Percentiles rank a stretch among this genome's conserved stretches.
Evolutionary conservation across 2,113 vertebrate species (phyloP).

Genomic region (Anseranas semipalmata): DNA sequence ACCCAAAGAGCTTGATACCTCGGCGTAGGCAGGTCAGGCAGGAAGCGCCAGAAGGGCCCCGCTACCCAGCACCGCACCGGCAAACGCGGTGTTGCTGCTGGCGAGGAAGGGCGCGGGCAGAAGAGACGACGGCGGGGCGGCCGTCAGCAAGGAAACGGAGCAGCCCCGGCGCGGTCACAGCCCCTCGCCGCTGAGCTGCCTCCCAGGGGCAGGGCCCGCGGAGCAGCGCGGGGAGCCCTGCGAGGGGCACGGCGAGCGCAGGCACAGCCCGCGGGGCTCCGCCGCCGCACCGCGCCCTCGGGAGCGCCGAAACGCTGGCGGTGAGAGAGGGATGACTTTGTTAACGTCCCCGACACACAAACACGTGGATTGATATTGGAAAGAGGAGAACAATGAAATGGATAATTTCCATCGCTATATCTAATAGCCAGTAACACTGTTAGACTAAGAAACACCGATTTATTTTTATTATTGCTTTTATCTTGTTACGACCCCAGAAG

Average conservation of each 20-base stretch:
- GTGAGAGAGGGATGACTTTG: rapidly evolving
- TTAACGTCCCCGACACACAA: rapidly evolving
- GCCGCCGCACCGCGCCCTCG: no score
- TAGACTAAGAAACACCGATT: neutral
- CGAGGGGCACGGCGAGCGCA: no score
- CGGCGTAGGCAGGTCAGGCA: neutral
- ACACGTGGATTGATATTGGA: rapidly evolving
- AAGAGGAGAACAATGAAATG: neutral
- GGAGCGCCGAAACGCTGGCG: neutral
- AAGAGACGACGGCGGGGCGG: rapidly evolving
- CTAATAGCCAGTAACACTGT: neutral
- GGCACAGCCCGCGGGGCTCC: no score
- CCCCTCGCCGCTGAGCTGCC: neutral
- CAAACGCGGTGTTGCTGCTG: neutral
- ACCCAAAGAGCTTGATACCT: neutral
- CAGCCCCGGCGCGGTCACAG: rapidly evolving
- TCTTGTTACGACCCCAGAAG: neutral
- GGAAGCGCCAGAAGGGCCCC: neutral
- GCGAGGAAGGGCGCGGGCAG: rapidly evolving
- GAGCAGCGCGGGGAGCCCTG: no score
- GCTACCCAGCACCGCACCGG: rapidly evolving
- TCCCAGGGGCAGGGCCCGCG: no score
- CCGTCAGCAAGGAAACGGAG: no score
- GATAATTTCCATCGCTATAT: neutral
- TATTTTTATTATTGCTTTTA: neutral